Base-by-base conservation (phyloP, 2,113 vertebrate genomes). In the Ctenomys sociabilis region DNA sequence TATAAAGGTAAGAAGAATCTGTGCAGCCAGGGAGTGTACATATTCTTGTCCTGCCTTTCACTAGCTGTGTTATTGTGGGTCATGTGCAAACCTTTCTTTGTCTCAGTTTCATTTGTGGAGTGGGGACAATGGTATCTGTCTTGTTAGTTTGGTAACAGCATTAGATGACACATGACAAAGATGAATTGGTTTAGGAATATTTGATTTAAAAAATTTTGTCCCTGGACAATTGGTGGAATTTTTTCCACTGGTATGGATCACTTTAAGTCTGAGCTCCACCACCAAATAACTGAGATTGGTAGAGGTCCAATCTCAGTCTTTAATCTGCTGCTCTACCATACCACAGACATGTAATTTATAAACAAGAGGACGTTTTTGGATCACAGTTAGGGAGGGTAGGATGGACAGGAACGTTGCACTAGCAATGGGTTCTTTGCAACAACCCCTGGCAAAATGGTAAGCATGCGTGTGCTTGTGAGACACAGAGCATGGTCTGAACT, bases 1-100 rank as follows among this genome's bases (percentile, higher is more conserved):
- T 8, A 1, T 30, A 35, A 43, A 0, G 3, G 16, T 21, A 14
- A 52, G 54, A 35, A 32, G 13, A 9, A 35, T 1, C 35, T 28
- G 28, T 45, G 5, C 40, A 77, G 12, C 40, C 26, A 30, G 17
- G n/a, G 16, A 37, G 37, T 77, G 43, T 30, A 16, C 13, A 45
- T 45, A 77, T 45, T 73, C 37, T 77, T 45, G 26, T 28, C 28
- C 0, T 30, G 26, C 9, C 63, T 64, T 28, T 13, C 14, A 57
- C 16, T 28, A 12, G 57, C 63, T 70, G 7, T 40, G 75, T 14
- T 17, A 21, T 35, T 7, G n/a, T 0, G 64, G 45, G 32, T 37
- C 2, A 35, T 26, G 14, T 45, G 24, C 80, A 40, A 49, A 80
- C 32, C 54, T 73, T 57, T 81, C 54, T 66, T 81, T 73, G 40